A percentile compares a stretch with the other conserved stretches of the same genome.
These are phyloP conservation scores for Arvicanthis niloticus DNA, from an alignment of 2,113 vertebrate species.

Conservation along the genomic window DNA sequence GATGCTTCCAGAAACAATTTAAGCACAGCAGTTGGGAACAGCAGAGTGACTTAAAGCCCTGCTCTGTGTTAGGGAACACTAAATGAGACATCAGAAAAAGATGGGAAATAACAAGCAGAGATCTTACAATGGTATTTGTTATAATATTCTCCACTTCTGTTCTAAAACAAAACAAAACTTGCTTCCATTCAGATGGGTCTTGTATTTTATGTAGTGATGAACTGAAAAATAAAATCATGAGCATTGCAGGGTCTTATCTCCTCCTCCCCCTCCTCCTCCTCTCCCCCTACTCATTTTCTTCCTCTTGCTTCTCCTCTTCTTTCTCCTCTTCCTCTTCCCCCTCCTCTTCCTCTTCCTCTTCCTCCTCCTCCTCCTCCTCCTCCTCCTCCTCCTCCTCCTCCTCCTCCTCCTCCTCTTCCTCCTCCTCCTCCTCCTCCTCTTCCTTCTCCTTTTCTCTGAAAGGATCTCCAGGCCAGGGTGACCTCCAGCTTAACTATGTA, in stretches of 20 bases:
- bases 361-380: accelerated
- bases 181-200: slow-evolving; percentile 34
- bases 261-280: neutral
- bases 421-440: neutral
- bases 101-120: neutral
- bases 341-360: neutral
- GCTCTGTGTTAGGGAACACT: neutral
- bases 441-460: neutral
- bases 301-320: neutral
- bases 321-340: neutral
- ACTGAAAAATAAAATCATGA: slow-evolving; percentile 64
- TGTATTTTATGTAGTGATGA: slow-evolving; percentile 48
- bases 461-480: neutral
- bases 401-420: accelerated
- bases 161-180: neutral
- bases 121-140: slow-evolving; percentile 33
- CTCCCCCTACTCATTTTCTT: neutral
- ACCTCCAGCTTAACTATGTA: neutral
- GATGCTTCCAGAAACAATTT: slow-evolving; percentile 66
- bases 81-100: slow-evolving; percentile 26
- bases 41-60: slow-evolving; percentile 28
- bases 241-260: neutral
- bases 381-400: neutral
- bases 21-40: slow-evolving; percentile 1
- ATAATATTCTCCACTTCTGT: neutral